Base-by-base conservation (phyloP, 2,888 invertebrate species). In the Acrobasis repandana region DNA sequence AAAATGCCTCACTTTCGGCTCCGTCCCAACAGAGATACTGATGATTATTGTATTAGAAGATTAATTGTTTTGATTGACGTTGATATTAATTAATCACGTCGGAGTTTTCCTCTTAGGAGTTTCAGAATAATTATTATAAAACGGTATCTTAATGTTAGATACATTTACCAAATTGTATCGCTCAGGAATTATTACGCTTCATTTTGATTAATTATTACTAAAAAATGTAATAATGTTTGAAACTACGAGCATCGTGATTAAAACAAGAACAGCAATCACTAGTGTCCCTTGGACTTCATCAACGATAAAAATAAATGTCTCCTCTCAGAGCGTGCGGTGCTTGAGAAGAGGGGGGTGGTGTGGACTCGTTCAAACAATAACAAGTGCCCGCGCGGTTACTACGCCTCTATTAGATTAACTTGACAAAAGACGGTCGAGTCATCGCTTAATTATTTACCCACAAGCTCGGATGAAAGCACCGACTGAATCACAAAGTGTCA, bases 351-450 rank as follows among this genome's bases (percentile, higher is more conserved):
- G 50, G 50, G 20, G 18, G 50, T 0, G 50, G 50, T 11, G 18
- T 50, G 50, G 51, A 63, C 64, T 66, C 64, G 67, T 74, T 72
- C 69, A 72, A 75, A 76, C 76, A 76, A 72, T 76, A 76, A 76
- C 72, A 75, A 77, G 72, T 69, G 70, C 68, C 71, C 64, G 68
- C 63, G 66, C 69, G 66, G 67, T 67, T 65, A 69, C 69, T 67
- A 70, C 70, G 72, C 70, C 72, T 74, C 79, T 82, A 83, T 86
- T 83, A 78, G 77, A 82, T 85, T 82, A 82, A 76, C 83, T 80
- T 79, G 75, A 85, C 82, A 82, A 86, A 82, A 82, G 83, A 75
- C 76, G 71, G 69, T 70, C 65, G 71, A 67, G 72, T 73, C 72
- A 70, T 72, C 71, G 68, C 72, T 78, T 76, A 75, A 76, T 78